Evolutionary conservation across 2,888 invertebrate genomes (phyloP), one percentile per base, ranked within the genome.

Genomic region (Megamerina dolium): DNA sequence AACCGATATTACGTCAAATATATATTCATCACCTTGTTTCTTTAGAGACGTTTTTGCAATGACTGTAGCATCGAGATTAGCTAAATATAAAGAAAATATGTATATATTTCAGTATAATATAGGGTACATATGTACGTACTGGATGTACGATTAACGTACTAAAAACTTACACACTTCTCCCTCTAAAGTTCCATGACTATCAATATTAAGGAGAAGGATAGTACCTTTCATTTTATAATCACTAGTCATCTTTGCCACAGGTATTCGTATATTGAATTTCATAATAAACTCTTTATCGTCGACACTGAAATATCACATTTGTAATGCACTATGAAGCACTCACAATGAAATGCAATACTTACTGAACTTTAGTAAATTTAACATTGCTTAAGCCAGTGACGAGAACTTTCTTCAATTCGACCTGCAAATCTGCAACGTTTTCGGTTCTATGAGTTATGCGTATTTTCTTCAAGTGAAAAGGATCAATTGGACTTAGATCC

Each of bases 221-320:
- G 79, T 75, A 21, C 83, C 83, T 57, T 77, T 74, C 26, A 83
- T 70, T 51, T 78, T 78, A 56, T 83, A 83, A 12, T 77, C 75
- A 35, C 81, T 81, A 55, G 81, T 80, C 46, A 83, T 78, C 53
- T 78, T 74, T 53, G 82, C 69, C 61, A 77, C 75, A 4, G 80
- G 80, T 12, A 82, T 69, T 20, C 73, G 66, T 16, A 82, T 72
- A 66, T 76, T 77, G 10, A 82, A 82, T 51, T 76, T 75, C 58
- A 82, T 81, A 53, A 79, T 78, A 53, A 79, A 81, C 1, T 79
- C 77, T 59, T 77, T 77, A 14, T 76, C 70, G 59, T 80, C 77
- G 4, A 82, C 80, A 50, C 78, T 79, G 67, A 23, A 23, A 23
- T n/a, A n/a, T n/a, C n/a, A n/a, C n/a, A n/a, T n/a, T n/a, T n/a